Evolutionary conservation across 2,113 vertebrate genomes (phyloP).

Genomic region (Proteles cristata): DNA sequence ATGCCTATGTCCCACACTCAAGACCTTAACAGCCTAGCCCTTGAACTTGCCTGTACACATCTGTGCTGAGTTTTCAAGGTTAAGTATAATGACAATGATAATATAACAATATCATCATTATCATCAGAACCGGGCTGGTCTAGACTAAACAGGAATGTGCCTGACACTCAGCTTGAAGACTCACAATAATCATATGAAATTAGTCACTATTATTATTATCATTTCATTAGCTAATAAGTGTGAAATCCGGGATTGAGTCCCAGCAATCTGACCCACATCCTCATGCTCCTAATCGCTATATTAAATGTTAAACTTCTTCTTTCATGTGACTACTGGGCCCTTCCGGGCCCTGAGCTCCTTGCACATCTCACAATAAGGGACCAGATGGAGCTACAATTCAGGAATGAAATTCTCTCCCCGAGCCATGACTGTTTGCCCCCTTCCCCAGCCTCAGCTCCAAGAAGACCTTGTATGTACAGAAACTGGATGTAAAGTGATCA

Average conservation of each 20-base stretch:
- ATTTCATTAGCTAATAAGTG: not conserved
- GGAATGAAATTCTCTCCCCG: not conserved
- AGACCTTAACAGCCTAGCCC: not conserved
- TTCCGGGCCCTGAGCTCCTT: not conserved
- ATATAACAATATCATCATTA: conserved; percentile 34
- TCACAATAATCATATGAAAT: not conserved
- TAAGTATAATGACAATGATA: not conserved
- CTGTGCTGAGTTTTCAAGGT: conserved; percentile 37
- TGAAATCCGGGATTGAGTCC: not conserved
- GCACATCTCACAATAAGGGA: not conserved
- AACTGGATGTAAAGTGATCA: not conserved
- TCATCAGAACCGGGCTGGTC: not conserved
- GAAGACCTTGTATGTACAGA: not conserved
- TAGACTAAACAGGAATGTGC: not conserved
- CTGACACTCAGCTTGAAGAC: conserved; percentile 18
- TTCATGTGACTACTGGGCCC: not conserved
- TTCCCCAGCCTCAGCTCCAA: not conserved
- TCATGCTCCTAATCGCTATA: not conserved
- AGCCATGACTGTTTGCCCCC: not conserved
- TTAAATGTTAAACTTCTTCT: not conserved
- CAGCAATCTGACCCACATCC: not conserved
- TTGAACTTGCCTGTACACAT: not conserved
- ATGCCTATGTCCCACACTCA: not conserved
- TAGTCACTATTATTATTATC: not conserved
- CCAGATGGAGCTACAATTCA: not conserved